These are phyloP conservation scores for Leucophora obtusa DNA, from an alignment of 2,888 invertebrate species.

Conservation along the genomic window DNA sequence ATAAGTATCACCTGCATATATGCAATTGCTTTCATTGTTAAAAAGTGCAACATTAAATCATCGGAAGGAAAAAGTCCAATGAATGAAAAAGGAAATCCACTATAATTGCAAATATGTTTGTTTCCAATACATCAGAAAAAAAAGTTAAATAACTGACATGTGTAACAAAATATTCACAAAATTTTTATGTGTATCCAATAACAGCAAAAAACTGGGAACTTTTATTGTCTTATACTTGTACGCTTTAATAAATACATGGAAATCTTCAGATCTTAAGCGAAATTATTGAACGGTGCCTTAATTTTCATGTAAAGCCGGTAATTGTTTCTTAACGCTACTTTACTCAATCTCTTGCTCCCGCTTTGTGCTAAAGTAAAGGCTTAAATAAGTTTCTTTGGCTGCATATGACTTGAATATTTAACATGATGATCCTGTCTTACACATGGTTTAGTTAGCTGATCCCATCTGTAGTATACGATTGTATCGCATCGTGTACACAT, in stretches of 20 bases:
- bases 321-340: constrained; percentile 68
- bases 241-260: constrained; percentile 55
- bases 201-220: constrained; percentile 21
- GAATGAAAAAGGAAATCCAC: constrained; percentile 33
- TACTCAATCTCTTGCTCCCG: constrained; percentile 13
- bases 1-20: constrained; percentile 45
- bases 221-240: constrained; percentile 54
- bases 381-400: background rate
- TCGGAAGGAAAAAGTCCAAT: background rate
- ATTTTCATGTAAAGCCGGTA: constrained; percentile 65
- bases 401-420: constrained; percentile 34
- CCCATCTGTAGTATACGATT: background rate
- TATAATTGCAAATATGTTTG: constrained; percentile 45
- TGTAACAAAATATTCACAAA: constrained; percentile 53
- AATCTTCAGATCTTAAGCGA: constrained; percentile 64
- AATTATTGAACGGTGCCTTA: constrained; percentile 65
- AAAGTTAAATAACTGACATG: constrained; percentile 52
- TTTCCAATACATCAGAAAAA: constrained; percentile 39
- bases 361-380: background rate
- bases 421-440: constrained; percentile 43
- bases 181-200: constrained; percentile 54
- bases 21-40: constrained; percentile 12
- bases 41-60: constrained; percentile 44
- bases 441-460: constrained; percentile 42
- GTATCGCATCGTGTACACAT: background rate